Evolutionary conservation across 2,888 invertebrate genomes (phyloP), one percentile per base, ranked within the genome.

Genomic region (Noctuana brunneofusca): DNA sequence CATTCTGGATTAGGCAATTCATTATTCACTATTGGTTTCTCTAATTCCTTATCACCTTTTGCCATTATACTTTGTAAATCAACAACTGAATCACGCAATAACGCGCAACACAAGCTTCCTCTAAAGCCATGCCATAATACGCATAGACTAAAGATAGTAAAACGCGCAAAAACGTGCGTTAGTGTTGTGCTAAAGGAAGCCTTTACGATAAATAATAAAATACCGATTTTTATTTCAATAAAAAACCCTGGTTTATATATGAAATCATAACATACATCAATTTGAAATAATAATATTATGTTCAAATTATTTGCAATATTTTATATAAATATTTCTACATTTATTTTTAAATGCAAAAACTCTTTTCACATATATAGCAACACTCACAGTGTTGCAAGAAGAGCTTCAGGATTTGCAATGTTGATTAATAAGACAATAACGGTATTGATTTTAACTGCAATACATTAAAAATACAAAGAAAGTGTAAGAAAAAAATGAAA

Each of bases 11-110:
- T 89, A 30, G 92, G 90, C 76, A 90, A 79, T 75, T 92, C 92
- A 83, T 87, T 88, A 69, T 89, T 90, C 78, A 89, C 90, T 69
- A 90, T 86, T 50, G 91, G 89, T 84, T 91, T 92, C 80, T 91
- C 92, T 77, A 91, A 80, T 73, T 92, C 92, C 82, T 92, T 92
- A 83, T 92, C 91, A 78, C 91, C 92, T 87, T 92, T 92, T 72
- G 92, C 92, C 92, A 92, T 92, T 79, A 69, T 87, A 76, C 66
- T 72, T 74, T 69, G 65, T 69, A 74, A 78, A 73, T 71, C 73
- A 78, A 78, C 76, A 79, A 83, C 69, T 69, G 75, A 71, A 87
- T 88, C 86, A 90, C 89, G 89, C 89, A 89, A 89, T 89, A 89
- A 81, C 88, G 89, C 89, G 90, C 89, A 89, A 88, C 81, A 83